Base-by-base conservation (phyloP, 2,797 vertebrate genomes). In the Cossypha polioptera region DNA sequence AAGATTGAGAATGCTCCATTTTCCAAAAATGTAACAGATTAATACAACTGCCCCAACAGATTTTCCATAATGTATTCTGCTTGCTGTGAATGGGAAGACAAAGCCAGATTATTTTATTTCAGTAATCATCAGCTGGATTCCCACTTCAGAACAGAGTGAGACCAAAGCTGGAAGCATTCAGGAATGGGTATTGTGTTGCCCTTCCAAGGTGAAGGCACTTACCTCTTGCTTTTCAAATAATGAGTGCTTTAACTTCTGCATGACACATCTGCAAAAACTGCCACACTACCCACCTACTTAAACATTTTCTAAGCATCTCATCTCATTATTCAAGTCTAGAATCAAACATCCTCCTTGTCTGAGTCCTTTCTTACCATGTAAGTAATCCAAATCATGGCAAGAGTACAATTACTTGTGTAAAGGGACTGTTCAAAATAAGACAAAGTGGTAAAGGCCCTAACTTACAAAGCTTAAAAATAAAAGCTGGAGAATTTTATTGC, bases 21-120 rank as follows among this genome's bases (percentile, higher is more conserved):
- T 91, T 75, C 76, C 29, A 78, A 72, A 95, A 96, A 82, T 5
- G 36, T 81, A 92, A 90, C 72, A 86, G 84, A 85, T 47, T 25
- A 94, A 72, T 77, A 90, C 66, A 91, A 73, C 69, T 75, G 84
- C 42, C 65, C 58, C 90, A 77, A 77, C 10, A 53, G 18, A 42
- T 89, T 91, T 83, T 80, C 80, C 28, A 43, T 86, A 76, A 90
- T 53, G 28, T 20, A 85, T 88, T 86, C 82, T 90, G 43, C 81
- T 63, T 40, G 67, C 53, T 87, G 24, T 13, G 25, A 87, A 71
- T 38, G 35, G 61, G 36, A 89, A 75, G 50, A 79, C 53, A 80
- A 91, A 57, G n/a, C 13, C 67, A 62, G 65, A 38, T 58, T 53
- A 68, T 92, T 86, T 83, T 11, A 93, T 87, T 94, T 91, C 88